Percentiles rank a stretch among this genome's conserved stretches.
These are phyloP conservation scores for human DNA, from an alignment of 2,113 vertebrate genomes.

Conservation along the genomic window GRCh38 chr17:73989501-73990000, in stretches of 20 bases:
- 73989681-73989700: background rate
- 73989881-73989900: background rate
- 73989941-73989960: fast-evolving
- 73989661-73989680: background rate
- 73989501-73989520: background rate
- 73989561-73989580: too few species aligned
- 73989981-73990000: background rate
- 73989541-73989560: background rate
- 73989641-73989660: background rate
- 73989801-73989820: background rate
- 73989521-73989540: background rate
- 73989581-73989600: background rate
- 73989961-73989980: background rate
- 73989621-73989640: background rate
- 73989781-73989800: background rate
- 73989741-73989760: fast-evolving
- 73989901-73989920: fast-evolving
- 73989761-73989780: fast-evolving
- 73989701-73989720: background rate
- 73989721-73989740: background rate
- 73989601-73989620: background rate
- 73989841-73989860: background rate
- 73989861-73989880: background rate
- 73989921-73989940: fast-evolving
- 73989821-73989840: fast-evolving